Evolutionary conservation across 2,797 vertebrate genomes (phyloP).

Genomic region (Acanthis flammea): DNA sequence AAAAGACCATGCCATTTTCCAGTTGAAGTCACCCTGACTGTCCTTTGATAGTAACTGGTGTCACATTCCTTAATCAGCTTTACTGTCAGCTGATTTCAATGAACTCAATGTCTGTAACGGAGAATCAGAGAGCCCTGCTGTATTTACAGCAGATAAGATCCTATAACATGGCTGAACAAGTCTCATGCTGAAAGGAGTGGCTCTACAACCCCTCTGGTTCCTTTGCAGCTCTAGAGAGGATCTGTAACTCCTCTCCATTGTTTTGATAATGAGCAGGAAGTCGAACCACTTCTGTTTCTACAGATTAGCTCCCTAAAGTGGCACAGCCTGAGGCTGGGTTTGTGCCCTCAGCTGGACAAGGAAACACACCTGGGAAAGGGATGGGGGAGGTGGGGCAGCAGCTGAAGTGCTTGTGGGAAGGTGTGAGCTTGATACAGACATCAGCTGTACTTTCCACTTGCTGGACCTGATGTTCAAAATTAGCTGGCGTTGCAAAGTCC

Average conservation of each 20-base stretch:
- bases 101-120: neutral
- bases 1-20: neutral
- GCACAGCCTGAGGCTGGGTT: neutral
- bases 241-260: neutral
- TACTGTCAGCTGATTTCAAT: neutral
- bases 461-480: neutral
- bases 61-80: neutral
- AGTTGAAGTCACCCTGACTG: neutral
- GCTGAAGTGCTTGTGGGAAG: neutral
- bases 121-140: neutral
- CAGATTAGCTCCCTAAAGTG: neutral
- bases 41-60: neutral
- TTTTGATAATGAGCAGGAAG: neutral
- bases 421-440: neutral
- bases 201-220: neutral
- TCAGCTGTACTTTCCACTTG: neutral
- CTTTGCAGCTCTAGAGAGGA: neutral
- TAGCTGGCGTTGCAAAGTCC: neutral
- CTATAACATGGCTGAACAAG: neutral
- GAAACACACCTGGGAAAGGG: fast-evolving
- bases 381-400: neutral
- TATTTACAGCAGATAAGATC: neutral
- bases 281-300: neutral
- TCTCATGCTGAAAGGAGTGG: neutral
- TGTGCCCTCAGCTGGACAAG: neutral